phyloP scores from a whole-genome alignment of 2,888 invertebrate genomes.

The Diplolepis rosae region DNA sequence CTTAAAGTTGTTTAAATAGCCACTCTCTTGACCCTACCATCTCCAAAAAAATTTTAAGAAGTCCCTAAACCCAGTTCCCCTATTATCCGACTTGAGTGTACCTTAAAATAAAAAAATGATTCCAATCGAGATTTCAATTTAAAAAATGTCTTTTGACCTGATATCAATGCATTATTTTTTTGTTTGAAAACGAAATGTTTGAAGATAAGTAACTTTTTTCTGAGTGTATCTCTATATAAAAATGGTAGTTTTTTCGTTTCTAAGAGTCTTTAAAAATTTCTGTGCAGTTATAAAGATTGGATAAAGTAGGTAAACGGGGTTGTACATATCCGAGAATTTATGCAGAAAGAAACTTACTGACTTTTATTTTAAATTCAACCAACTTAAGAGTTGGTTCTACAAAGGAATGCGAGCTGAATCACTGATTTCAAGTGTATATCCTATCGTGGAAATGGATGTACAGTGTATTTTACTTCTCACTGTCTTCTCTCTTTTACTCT shows the following conservation, averaged over 20 bases:
- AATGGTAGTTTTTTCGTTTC: not conserved
- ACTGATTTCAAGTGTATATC: not conserved
- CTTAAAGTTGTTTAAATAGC: too few relatives aligned
- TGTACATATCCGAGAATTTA: not conserved
- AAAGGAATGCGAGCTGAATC: constrained; percentile 25
- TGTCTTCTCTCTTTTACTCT: not conserved
- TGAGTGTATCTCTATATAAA: not conserved
- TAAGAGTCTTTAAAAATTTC: constrained; percentile 8
- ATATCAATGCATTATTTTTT: too few relatives aligned
- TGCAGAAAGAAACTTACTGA: constrained; percentile 33
- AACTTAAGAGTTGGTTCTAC: constrained; percentile 37
- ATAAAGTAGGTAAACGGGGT: constrained; percentile 11
- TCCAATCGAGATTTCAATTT: too few relatives aligned
- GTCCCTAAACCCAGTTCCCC: too few relatives aligned
- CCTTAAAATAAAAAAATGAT: too few relatives aligned
- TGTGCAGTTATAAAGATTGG: not conserved
- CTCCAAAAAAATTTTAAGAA: too few relatives aligned
- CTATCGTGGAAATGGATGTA: not conserved
- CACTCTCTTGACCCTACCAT: too few relatives aligned
- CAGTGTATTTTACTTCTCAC: constrained; percentile 7
- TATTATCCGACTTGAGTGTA: too few relatives aligned
- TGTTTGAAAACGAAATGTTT: too few relatives aligned
- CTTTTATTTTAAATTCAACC: constrained; percentile 45
- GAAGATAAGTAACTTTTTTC: too few relatives aligned
- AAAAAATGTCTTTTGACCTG: too few relatives aligned